A percentile compares a stretch with the other conserved stretches of the same genome.
phyloP scores from a whole-genome alignment of 1,140 invertebrate species.

The Solen grandis region DNA sequence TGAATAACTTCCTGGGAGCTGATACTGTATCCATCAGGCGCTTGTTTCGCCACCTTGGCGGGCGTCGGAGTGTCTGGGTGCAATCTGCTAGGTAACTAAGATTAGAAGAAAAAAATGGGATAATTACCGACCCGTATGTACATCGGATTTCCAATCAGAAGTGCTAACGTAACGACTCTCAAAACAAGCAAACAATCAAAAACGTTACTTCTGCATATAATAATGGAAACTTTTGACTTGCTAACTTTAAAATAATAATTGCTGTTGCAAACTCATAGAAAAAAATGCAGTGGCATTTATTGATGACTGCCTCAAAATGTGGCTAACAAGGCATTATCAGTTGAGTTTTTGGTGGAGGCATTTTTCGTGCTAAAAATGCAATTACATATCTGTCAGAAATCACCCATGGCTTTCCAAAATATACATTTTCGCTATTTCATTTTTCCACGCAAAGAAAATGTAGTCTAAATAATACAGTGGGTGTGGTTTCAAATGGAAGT shows the following conservation, averaged over 20 bases:
- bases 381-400: too few relatives aligned
- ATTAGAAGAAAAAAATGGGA: background rate
- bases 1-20: background rate
- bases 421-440: too few relatives aligned
- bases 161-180: background rate
- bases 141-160: background rate
- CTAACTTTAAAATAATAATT: background rate
- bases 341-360: too few relatives aligned
- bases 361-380: too few relatives aligned
- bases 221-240: conserved; percentile 5
- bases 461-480: too few relatives aligned
- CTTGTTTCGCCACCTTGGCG: conserved; percentile 34
- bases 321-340: too few relatives aligned
- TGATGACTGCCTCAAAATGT: too few relatives aligned
- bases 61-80: conserved; percentile 47
- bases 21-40: background rate
- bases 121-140: background rate
- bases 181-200: background rate
- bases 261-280: too few relatives aligned
- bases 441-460: too few relatives aligned
- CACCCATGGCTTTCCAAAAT: too few relatives aligned
- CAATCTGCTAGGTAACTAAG: conserved; percentile 28
- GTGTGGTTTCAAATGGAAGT: too few relatives aligned
- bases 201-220: background rate
- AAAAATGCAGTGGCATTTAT: too few relatives aligned